Evolutionary conservation across 1,140 invertebrate species (phyloP), one percentile per base, ranked within the genome.

Genomic region (Drusus annulatus): DNA sequence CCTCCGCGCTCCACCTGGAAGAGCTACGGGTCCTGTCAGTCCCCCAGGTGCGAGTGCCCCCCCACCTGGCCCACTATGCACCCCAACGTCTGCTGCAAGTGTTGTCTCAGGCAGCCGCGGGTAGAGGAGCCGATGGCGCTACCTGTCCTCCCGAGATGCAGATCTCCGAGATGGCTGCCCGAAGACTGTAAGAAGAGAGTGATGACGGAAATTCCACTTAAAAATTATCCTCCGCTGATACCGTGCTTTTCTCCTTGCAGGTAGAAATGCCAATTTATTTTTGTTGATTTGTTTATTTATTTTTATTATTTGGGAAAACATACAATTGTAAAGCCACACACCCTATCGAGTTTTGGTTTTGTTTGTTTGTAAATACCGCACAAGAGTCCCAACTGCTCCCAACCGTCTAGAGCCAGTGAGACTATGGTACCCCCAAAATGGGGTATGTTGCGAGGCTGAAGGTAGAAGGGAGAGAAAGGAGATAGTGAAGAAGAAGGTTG

Each of bases 1-100:
- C 54, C 73, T 3, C 73, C 23, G 16, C 36, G 36, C 17, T 71
- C 68, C 7, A 71, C 68, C 7, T 71, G 51, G 45, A 71, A 19
- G 52, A 58, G 71, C 7, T 75, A 75, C 36, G 17, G 19, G 1
- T 25, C 75, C 3, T 76, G 75, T 36, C 15, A 7, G 3, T 15
- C 56, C 1, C 58, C 75, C 2, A n/a, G 58, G 28, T 63, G 58
- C 75, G 28, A 54, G 0, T 65, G 56, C 5, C 60, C 56, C 0
- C 3, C 51, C 13, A 16, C 58, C 0, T 76, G 75, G 71, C 71
- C 71, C 1, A 75, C 71, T n/a, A 28, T 65, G 75, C 75, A 19
- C 7, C 60, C 58, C 17, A n/a, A 21, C 60, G 25, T 28, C 25
- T 10, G 17, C 56, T 8, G 2, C 13, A 45, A 10, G 36, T 76